A percentile compares a stretch with the other conserved stretches of the same genome.
Conservation (phyloP, 2,888 invertebrate species). For the Thera obeliscata region DNA sequence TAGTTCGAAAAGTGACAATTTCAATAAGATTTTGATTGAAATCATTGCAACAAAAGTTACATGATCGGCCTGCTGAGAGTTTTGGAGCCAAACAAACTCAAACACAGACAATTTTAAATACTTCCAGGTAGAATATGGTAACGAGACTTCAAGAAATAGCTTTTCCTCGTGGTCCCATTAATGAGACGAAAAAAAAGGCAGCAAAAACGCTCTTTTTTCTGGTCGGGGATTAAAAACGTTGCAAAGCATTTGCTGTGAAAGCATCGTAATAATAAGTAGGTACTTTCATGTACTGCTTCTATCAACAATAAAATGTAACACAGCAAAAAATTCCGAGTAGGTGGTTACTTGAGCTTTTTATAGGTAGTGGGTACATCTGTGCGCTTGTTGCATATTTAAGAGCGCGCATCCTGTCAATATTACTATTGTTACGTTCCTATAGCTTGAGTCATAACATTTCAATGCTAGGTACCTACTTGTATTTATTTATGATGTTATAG, state of each 20-base stretch:
- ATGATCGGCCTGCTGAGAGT: too few relatives aligned
- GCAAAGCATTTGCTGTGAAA: not conserved
- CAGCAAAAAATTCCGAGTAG: not conserved
- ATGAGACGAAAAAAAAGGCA: too few relatives aligned
- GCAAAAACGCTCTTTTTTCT: too few relatives aligned
- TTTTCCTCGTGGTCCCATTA: too few relatives aligned
- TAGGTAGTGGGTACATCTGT: not conserved
- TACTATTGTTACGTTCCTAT: not conserved
- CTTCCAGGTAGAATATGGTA: too few relatives aligned
- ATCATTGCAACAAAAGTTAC: too few relatives aligned
- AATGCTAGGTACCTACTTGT: not conserved
- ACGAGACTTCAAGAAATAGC: too few relatives aligned
- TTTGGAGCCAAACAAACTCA: too few relatives aligned
- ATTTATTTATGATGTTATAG: not conserved
- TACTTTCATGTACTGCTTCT: not conserved
- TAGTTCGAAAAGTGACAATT: too few relatives aligned
- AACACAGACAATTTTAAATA: too few relatives aligned
- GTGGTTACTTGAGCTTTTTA: not conserved
- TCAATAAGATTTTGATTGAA: too few relatives aligned
- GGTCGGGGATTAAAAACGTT: not conserved
- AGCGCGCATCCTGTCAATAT: not conserved
- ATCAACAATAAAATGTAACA: not conserved
- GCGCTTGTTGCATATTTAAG: not conserved
- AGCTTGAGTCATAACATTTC: conserved; percentile 1
- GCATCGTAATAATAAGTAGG: not conserved